Evolutionary conservation across 2,113 vertebrate species (phyloP).

Genomic region (Agelaius tricolor): DNA sequence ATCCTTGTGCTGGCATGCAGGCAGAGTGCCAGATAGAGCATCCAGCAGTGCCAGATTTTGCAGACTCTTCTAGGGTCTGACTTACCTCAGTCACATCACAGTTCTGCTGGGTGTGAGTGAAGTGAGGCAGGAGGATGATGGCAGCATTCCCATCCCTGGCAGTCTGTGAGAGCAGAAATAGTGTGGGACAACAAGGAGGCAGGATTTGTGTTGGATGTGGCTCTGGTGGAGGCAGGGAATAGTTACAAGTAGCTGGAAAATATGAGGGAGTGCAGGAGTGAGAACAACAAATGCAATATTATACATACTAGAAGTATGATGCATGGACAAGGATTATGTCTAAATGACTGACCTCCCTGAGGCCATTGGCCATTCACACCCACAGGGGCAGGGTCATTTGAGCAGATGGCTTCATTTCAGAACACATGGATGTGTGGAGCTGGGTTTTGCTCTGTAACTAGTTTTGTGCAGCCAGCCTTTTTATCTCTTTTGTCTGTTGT

Average conservation of each 20-base stretch:
- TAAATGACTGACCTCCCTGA: not conserved
- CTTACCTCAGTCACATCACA: not conserved
- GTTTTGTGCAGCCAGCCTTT: not conserved
- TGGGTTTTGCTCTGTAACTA: not conserved
- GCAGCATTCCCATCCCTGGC: not conserved
- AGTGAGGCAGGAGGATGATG: not conserved
- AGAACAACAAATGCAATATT: not conserved
- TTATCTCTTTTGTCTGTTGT: not conserved
- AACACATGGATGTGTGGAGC: not conserved
- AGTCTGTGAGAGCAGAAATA: not conserved
- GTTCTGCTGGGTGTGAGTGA: not conserved
- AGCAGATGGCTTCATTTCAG: not conserved
- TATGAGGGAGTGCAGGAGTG: not conserved
- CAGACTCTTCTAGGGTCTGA: not conserved
- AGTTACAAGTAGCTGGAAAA: not conserved
- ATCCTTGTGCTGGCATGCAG: rapidly evolving
- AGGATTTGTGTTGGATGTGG: not conserved
- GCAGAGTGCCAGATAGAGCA: not conserved
- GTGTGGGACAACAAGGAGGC: not conserved
- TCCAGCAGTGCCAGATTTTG: not conserved
- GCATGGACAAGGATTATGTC: not conserved
- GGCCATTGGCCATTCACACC: not conserved
- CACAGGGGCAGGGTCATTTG: not conserved
- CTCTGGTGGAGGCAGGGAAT: not conserved
- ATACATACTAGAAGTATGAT: not conserved